Percentiles rank a stretch among this genome's conserved stretches.
phyloP scores from a whole-genome alignment of 2,888 invertebrate species.

The Drosophila kambysellisi region DNA sequence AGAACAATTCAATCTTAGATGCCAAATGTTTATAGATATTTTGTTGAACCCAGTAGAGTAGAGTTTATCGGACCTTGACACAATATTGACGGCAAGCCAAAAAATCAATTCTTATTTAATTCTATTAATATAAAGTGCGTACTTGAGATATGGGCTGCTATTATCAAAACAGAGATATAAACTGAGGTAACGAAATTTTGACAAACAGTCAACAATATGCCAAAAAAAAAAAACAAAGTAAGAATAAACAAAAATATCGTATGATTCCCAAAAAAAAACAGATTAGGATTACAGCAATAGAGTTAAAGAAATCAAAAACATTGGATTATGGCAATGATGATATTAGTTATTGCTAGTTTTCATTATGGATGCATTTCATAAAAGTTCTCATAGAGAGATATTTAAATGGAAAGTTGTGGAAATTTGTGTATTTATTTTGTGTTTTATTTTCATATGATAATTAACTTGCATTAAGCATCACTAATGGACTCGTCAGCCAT shows the following conservation, averaged over 20 bases:
- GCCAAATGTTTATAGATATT: neutral
- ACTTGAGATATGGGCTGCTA: conserved; percentile 49
- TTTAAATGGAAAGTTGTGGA: conserved; percentile 33
- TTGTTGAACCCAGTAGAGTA: neutral
- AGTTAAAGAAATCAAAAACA: neutral
- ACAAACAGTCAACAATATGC: conserved; percentile 22
- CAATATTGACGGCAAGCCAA: conserved; percentile 18
- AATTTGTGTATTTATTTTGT: conserved; percentile 12
- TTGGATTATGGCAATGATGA: neutral
- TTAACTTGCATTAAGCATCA: conserved; percentile 49
- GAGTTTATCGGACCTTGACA: conserved; percentile 39
- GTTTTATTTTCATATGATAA: conserved; percentile 34
- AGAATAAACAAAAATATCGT: too few species aligned
- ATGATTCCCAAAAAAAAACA: neutral
- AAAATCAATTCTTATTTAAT: conserved; percentile 28
- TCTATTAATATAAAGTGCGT: conserved; percentile 42
- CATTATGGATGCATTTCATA: neutral
- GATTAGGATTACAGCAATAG: neutral
- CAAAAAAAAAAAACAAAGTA: neutral
- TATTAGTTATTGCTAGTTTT: neutral
- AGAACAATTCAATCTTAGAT: neutral
- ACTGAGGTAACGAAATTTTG: neutral
- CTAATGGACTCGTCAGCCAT: conserved; percentile 60
- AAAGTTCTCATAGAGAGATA: neutral
- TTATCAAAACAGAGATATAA: conserved; percentile 38